These are phyloP conservation scores for Corythaeola cristata DNA, from an alignment of 2,113 vertebrate species.

Conservation along the genomic window DNA sequence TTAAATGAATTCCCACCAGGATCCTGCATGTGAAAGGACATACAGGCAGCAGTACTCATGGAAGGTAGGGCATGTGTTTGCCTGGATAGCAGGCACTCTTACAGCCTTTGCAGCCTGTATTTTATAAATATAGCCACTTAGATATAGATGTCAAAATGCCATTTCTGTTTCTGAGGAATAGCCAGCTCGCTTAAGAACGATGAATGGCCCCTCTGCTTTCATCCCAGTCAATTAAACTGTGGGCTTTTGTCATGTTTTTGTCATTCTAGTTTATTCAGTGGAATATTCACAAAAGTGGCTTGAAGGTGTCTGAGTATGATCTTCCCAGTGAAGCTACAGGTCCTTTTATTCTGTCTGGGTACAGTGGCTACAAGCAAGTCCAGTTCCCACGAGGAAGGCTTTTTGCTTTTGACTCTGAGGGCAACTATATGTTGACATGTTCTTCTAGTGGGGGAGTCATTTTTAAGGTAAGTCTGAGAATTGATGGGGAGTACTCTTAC, in stretches of 20 bases:
- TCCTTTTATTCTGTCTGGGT: constrained; percentile 92
- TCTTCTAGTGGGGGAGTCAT: constrained; percentile 88
- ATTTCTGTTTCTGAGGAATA: neutral
- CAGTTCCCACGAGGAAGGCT: constrained; percentile 91
- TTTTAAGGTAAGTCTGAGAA: constrained; percentile 80
- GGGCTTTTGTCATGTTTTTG: neutral
- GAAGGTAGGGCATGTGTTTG: neutral
- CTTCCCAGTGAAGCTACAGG: constrained; percentile 90
- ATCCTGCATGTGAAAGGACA: neutral
- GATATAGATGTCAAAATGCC: neutral
- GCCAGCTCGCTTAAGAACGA: neutral
- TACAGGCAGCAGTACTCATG: neutral
- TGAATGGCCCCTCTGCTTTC: neutral
- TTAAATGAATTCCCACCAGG: neutral
- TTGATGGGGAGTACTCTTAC: neutral
- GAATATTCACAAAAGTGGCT: constrained; percentile 96
- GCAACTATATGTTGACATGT: constrained; percentile 92
- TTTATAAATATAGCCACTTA: neutral
- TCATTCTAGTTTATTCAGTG: constrained; percentile 91
- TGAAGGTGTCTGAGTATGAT: constrained; percentile 86
- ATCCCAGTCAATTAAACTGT: neutral
- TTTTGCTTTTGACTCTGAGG: constrained; percentile 96
- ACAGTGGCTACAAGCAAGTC: constrained; percentile 97
- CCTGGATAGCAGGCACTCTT: neutral
- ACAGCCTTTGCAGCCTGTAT: neutral